A percentile compares a stretch with the other conserved stretches of the same genome.
phyloP scores from a whole-genome alignment of 2,797 vertebrate species.

The Poecilia picta region DNA sequence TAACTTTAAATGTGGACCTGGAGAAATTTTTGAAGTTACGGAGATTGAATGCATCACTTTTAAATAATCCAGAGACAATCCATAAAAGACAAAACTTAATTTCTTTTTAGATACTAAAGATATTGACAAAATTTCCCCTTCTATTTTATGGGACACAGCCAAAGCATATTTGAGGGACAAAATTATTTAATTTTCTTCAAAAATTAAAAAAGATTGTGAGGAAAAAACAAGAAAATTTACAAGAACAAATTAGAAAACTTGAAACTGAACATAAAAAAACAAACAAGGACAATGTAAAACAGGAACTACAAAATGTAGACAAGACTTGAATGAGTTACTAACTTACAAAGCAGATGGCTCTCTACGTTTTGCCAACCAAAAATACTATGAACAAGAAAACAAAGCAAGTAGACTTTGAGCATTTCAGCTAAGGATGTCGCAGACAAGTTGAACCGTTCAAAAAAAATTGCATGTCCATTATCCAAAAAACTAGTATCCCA shows the following conservation, averaged over 20 bases:
- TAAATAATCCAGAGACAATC: not conserved
- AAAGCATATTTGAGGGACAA: not conserved
- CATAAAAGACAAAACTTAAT: not conserved
- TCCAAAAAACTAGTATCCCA: too few relatives aligned
- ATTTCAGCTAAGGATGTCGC: too few relatives aligned
- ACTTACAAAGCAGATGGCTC: too few relatives aligned
- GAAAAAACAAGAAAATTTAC: not conserved
- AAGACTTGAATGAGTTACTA: not conserved
- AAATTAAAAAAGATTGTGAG: too few relatives aligned
- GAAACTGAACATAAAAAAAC: not conserved
- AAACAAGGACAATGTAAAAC: not conserved
- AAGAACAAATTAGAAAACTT: not conserved
- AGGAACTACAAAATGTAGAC: not conserved
- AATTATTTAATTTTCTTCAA: not conserved
- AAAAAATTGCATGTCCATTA: too few relatives aligned
- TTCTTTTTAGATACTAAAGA: not conserved
- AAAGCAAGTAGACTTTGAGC: too few relatives aligned
- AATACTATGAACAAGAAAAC: too few relatives aligned
- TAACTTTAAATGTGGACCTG: not conserved
- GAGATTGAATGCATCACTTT: slow-evolving; percentile 9
- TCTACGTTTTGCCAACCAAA: too few relatives aligned
- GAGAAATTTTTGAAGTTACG: not conserved
- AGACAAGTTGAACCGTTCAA: too few relatives aligned
- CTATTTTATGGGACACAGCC: slow-evolving; percentile 1
- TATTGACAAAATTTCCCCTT: not conserved